A percentile compares a stretch with the other conserved stretches of the same genome.
Evolutionary conservation across 1,140 invertebrate species (phyloP).

Genomic region (Trachymyrmex cornetzi): DNA sequence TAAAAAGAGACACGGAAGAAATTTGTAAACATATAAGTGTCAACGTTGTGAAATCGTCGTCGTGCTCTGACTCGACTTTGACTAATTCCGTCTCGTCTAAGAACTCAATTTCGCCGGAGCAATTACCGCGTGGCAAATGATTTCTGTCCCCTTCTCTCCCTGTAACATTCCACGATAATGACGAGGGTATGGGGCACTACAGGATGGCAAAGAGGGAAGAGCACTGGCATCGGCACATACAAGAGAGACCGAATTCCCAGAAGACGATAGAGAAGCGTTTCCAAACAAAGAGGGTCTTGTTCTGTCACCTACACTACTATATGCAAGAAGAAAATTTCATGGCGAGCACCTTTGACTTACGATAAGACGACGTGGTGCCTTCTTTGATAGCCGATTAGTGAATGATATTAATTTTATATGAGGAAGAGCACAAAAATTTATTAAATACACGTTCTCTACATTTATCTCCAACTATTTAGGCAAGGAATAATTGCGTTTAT

Average conservation of each 20-base stretch:
- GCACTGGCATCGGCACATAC: conserved; percentile 38
- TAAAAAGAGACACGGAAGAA: not conserved
- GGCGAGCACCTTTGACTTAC: conserved; percentile 58
- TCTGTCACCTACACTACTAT: conserved; percentile 56
- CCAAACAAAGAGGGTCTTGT: conserved; percentile 66
- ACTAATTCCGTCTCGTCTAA: conserved; percentile 78
- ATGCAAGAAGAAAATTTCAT: conserved; percentile 37
- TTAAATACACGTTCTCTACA: not conserved
- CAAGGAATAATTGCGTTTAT: not conserved
- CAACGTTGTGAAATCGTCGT: conserved; percentile 20
- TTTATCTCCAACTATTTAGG: not conserved
- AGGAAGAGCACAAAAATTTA: not conserved
- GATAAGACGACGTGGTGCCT: conserved; percentile 53
- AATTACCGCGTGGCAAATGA: conserved; percentile 80
- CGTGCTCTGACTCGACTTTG: conserved; percentile 54
- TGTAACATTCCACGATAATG: conserved; percentile 79
- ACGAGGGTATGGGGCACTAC: conserved; percentile 65
- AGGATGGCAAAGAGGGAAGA: not conserved
- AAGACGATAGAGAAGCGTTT: conserved; percentile 36
- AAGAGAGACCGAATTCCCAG: conserved; percentile 67
- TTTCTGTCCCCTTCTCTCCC: conserved; percentile 53
- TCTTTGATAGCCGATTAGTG: not conserved
- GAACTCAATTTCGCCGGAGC: conserved; percentile 78
- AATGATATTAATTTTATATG: not conserved
- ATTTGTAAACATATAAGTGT: not conserved